These are phyloP conservation scores for Bos javanicus DNA, from an alignment of 2,113 vertebrate species.

Conservation along the genomic window DNA sequence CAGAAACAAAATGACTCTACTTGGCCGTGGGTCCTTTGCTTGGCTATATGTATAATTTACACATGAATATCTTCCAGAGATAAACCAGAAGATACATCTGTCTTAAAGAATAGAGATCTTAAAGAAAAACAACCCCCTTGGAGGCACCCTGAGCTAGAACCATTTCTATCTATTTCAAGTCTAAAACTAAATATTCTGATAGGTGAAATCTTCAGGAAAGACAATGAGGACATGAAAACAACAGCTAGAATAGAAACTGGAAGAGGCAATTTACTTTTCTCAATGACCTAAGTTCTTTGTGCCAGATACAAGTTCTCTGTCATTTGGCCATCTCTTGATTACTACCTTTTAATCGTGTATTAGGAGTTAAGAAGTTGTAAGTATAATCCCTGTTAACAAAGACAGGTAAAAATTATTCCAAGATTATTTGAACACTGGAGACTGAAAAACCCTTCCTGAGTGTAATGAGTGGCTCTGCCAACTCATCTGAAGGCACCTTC, in stretches of 20 bases:
- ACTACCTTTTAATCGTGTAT: slow-evolving; percentile 31
- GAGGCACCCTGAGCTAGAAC: not conserved
- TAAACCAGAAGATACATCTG: not conserved
- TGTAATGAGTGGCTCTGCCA: not conserved
- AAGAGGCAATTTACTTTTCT: slow-evolving; percentile 47
- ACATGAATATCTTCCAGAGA: not conserved
- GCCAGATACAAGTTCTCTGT: not conserved
- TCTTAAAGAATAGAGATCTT: not conserved
- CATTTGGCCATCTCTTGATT: slow-evolving; percentile 48
- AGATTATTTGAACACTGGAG: slow-evolving; percentile 19
- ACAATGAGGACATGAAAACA: slow-evolving; percentile 7
- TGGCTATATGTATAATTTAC: not conserved
- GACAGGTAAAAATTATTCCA: slow-evolving; percentile 49
- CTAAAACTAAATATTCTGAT: slow-evolving; percentile 21
- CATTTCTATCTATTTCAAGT: slow-evolving; percentile 4
- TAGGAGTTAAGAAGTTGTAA: slow-evolving; percentile 19
- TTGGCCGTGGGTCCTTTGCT: not conserved
- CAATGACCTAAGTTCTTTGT: not conserved
- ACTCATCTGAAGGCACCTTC: not conserved
- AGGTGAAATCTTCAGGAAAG: not conserved
- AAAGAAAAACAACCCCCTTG: not conserved
- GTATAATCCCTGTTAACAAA: slow-evolving; percentile 29
- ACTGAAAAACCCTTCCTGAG: not conserved
- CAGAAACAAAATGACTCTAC: not conserved
- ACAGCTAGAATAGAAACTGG: not conserved